Percentiles rank a stretch among this genome's conserved stretches.
These are phyloP conservation scores for Gryon sp. DNA, from an alignment of 1,140 invertebrate species.

Conservation along the genomic window DNA sequence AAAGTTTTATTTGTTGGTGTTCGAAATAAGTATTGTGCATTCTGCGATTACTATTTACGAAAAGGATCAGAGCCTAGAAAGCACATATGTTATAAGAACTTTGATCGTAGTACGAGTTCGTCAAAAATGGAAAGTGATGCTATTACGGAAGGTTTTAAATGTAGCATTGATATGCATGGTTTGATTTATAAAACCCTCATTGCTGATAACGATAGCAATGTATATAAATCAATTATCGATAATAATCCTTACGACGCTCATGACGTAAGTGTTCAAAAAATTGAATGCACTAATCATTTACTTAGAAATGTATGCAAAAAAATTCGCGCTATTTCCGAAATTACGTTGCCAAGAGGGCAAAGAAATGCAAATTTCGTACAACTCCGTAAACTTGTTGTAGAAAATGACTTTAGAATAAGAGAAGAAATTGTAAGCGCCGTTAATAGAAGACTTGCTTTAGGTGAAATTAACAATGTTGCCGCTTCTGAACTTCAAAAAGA, in stretches of 20 bases:
- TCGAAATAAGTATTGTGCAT: too few relatives aligned
- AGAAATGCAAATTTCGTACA: not conserved
- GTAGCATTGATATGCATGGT: too few relatives aligned
- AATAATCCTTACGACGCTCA: constrained; percentile 65
- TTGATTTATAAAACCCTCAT: too few relatives aligned
- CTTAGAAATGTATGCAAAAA: constrained; percentile 18
- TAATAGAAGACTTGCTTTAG: too few relatives aligned
- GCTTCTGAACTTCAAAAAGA: too few relatives aligned
- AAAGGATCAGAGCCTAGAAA: not conserved
- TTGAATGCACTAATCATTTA: constrained; percentile 19
- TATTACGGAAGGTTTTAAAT: constrained; percentile 60
- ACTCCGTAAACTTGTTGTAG: not conserved
- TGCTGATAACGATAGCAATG: constrained; percentile 60
- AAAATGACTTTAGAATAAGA: constrained; percentile 2
- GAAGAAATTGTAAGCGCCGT: not conserved
- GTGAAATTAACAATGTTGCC: too few relatives aligned
- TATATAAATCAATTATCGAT: constrained; percentile 42
- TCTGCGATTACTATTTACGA: not conserved
- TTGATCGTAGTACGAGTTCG: not conserved
- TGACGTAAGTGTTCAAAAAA: constrained; percentile 1
- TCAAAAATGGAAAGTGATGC: constrained; percentile 18
- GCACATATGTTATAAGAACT: too few relatives aligned
- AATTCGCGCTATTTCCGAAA: not conserved
- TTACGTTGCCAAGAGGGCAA: constrained; percentile 1
- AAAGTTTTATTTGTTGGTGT: too few relatives aligned